phyloP scores from a whole-genome alignment of 2,113 vertebrate species.

The Murina feae region DNA sequence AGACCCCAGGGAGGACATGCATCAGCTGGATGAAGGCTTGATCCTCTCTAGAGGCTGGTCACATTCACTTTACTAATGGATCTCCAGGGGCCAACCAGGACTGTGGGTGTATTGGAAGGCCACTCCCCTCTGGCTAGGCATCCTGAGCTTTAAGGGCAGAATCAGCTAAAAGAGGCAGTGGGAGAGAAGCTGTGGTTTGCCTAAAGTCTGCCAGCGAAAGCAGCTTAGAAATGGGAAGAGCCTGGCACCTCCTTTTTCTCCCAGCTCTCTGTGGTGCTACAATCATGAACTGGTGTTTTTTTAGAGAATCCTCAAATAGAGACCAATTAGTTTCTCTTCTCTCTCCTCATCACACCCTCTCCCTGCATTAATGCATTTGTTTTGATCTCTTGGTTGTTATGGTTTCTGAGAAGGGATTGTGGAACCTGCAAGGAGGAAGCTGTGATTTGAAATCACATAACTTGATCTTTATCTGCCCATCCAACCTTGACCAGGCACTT shows the following conservation, averaged over 20 bases:
- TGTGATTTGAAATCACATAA: neutral
- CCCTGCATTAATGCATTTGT: neutral
- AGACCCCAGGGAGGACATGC: neutral
- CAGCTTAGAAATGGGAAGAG: neutral
- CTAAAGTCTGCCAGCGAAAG: neutral
- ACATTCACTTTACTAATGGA: neutral
- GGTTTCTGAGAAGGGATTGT: neutral
- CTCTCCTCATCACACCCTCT: neutral
- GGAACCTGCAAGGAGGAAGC: neutral
- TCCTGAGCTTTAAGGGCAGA: neutral
- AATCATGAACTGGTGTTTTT: constrained; percentile 50
- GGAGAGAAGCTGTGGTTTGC: neutral
- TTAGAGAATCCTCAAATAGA: constrained; percentile 35
- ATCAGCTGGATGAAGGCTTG: neutral
- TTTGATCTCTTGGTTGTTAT: neutral
- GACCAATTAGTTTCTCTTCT: constrained; percentile 30
- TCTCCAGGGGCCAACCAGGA: neutral
- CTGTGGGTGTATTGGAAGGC: neutral
- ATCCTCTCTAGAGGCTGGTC: neutral
- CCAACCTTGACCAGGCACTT: neutral
- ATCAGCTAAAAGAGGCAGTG: neutral
- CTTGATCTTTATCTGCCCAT: neutral
- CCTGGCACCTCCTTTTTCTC: neutral
- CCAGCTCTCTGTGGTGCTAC: neutral
- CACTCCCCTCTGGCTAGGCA: neutral